These are phyloP conservation scores for Syndactyla subalaris DNA, from an alignment of 2,797 vertebrate genomes.

Conservation along the genomic window DNA sequence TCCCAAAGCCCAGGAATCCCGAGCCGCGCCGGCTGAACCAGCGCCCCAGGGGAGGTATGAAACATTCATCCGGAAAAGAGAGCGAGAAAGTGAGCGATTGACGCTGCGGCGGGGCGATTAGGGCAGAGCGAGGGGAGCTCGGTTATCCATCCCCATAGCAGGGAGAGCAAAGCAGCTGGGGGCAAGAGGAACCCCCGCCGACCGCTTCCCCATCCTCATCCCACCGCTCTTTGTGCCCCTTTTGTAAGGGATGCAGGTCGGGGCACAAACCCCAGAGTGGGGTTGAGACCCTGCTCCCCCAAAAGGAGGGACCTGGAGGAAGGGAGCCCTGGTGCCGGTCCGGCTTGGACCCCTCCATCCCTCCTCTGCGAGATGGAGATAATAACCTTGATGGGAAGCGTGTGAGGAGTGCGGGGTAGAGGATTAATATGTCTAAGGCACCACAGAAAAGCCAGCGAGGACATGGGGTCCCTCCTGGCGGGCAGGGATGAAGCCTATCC, in stretches of 20 bases:
- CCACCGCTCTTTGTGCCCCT: rapidly evolving
- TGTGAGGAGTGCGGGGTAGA: too few species aligned
- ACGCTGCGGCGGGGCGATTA: rapidly evolving
- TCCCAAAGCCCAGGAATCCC: neutral
- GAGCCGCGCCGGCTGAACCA: rapidly evolving
- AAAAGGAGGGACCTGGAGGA: neutral
- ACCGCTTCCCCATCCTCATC: rapidly evolving
- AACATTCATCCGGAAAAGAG: neutral
- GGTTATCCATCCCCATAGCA: rapidly evolving
- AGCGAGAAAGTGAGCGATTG: neutral
- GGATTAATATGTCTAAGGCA: neutral
- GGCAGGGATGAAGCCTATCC: neutral
- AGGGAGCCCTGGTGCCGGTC: neutral
- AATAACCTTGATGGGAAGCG: neutral
- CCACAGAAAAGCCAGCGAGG: neutral
- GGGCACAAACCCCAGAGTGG: neutral
- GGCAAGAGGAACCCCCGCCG: rapidly evolving
- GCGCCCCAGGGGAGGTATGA: neutral
- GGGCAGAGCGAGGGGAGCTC: neutral
- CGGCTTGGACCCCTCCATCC: rapidly evolving
- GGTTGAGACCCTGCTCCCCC: rapidly evolving
- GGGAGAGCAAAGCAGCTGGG: neutral
- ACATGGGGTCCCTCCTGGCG: rapidly evolving
- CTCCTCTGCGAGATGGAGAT: neutral
- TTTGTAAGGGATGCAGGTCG: neutral